These are phyloP conservation scores for Passerculus sandwichensis DNA, from an alignment of 2,797 vertebrate genomes.

Conservation along the genomic window DNA sequence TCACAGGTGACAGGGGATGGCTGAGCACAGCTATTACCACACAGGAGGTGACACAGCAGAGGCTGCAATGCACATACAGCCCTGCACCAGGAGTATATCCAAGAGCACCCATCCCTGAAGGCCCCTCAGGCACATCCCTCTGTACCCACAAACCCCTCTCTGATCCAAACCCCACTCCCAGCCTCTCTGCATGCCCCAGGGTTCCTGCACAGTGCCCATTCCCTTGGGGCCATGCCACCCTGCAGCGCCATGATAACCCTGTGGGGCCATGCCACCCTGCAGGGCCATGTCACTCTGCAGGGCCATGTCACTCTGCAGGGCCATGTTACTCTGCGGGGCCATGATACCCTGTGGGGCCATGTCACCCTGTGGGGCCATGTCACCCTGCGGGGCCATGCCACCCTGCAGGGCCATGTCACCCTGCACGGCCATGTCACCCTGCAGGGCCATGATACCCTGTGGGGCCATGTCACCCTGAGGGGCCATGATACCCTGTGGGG, in stretches of 20 bases:
- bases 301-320: background rate
- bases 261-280: too few species aligned
- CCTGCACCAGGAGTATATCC: background rate
- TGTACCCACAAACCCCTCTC: background rate
- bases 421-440: background rate
- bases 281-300: background rate
- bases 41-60: background rate
- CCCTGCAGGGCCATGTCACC: too few species aligned
- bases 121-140: background rate
- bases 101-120: background rate
- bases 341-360: background rate
- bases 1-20: background rate
- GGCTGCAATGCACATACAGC: background rate
- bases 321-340: too few species aligned
- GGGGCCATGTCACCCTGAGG: background rate
- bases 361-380: background rate
- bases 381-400: background rate
- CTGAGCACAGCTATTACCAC: background rate
- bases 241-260: background rate
- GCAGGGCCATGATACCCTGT: fast-evolving
- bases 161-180: background rate
- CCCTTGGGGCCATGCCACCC: fast-evolving
- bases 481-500: background rate
- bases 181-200: background rate
- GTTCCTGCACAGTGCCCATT: background rate